Conservation (phyloP, 2,113 vertebrate genomes). For the Peromyscus californicus region DNA sequence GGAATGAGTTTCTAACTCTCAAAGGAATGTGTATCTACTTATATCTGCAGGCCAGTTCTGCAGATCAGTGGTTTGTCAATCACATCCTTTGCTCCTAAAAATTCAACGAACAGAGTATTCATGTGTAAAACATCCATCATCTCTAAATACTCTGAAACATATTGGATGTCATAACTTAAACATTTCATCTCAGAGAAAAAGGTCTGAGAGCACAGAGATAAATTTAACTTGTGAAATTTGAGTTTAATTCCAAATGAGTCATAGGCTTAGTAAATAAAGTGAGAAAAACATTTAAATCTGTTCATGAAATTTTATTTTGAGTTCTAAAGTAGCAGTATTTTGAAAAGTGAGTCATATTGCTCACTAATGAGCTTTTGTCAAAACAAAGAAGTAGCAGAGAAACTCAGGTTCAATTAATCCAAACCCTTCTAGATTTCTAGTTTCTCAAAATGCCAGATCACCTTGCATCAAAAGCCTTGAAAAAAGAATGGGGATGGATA, state of each 20-base stretch:
- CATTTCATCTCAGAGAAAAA: conserved; percentile 39
- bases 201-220: background rate
- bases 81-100: background rate
- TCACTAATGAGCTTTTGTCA: background rate
- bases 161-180: background rate
- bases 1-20: background rate
- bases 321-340: background rate
- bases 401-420: accelerated
- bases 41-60: background rate
- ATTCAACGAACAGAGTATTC: background rate
- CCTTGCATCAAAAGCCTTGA: background rate
- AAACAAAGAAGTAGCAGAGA: background rate
- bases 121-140: background rate
- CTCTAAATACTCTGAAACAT: background rate
- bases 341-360: background rate
- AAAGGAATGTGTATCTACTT: background rate
- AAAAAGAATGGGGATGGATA: background rate
- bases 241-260: background rate
- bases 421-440: background rate
- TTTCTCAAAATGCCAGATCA: background rate
- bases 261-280: background rate
- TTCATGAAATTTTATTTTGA: background rate
- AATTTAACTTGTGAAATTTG: background rate
- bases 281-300: background rate
- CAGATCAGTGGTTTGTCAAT: background rate